Evolutionary conservation across 2,888 invertebrate species (phyloP).

Genomic region (Megaustenia siamemsis): DNA sequence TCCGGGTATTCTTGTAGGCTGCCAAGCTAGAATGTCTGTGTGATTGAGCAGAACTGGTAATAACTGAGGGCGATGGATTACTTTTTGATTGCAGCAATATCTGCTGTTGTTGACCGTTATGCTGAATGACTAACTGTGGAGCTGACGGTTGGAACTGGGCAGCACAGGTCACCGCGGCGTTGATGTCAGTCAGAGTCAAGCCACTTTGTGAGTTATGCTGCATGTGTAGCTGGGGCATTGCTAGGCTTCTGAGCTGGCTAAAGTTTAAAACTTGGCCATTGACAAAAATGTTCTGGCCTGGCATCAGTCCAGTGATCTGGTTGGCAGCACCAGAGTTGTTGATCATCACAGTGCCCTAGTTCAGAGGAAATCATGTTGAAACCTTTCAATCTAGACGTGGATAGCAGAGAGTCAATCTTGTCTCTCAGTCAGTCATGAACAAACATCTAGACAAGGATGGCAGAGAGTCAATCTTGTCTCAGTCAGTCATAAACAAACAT

Average conservation of each 20-base stretch:
- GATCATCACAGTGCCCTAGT: slow-evolving; percentile 47
- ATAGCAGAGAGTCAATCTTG: too few species aligned
- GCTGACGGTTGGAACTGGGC: slow-evolving; percentile 41
- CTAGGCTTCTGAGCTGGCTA: slow-evolving; percentile 44
- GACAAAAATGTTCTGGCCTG: slow-evolving; percentile 49
- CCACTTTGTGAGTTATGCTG: slow-evolving; percentile 39
- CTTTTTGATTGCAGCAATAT: slow-evolving; percentile 38
- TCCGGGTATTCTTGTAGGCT: slow-evolving; percentile 10
- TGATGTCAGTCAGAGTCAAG: slow-evolving; percentile 34
- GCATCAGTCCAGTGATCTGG: slow-evolving; percentile 47
- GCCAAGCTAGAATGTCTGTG: slow-evolving; percentile 36
- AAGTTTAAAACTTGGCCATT: slow-evolving; percentile 48
- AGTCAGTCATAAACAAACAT: too few species aligned
- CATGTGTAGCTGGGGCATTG: slow-evolving; percentile 37
- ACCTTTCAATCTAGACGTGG: too few species aligned
- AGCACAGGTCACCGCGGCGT: background rate
- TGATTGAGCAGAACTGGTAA: slow-evolving; percentile 14
- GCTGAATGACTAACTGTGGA: slow-evolving; percentile 41
- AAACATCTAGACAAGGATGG: too few species aligned
- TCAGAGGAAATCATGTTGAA: background rate
- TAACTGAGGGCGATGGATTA: slow-evolving; percentile 30
- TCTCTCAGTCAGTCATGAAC: too few species aligned
- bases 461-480: too few species aligned
- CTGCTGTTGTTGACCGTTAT: slow-evolving; percentile 34
- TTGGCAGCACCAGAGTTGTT: slow-evolving; percentile 31